Percentiles rank a stretch among this genome's conserved stretches.
These are phyloP conservation scores for Xanthia icteritia DNA, from an alignment of 2,888 invertebrate species.

Conservation along the genomic window DNA sequence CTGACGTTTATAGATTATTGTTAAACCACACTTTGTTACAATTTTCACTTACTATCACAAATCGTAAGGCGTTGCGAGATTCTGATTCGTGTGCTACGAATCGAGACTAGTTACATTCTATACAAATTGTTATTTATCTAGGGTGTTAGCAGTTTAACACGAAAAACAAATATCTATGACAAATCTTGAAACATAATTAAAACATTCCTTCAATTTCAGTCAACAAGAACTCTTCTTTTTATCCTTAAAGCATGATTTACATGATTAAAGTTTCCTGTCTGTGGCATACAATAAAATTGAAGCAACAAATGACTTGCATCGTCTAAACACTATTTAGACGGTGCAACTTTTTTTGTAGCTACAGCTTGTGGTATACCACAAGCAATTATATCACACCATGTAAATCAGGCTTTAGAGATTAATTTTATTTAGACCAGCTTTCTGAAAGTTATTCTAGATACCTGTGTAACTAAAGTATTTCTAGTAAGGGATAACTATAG, in stretches of 20 bases:
- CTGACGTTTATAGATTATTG: conserved; percentile 51
- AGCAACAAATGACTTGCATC: neutral
- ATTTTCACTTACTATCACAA: conserved; percentile 57
- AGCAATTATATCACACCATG: neutral
- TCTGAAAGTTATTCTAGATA: neutral
- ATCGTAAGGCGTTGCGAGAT: conserved; percentile 44
- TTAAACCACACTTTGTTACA: conserved; percentile 46
- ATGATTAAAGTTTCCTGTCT: too few species aligned
- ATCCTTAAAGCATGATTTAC: neutral
- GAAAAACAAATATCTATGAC: neutral
- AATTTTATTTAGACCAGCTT: neutral
- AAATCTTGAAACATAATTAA: neutral
- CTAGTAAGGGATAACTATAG: too few species aligned
- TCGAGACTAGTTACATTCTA: conserved; percentile 50
- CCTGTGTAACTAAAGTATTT: too few species aligned
- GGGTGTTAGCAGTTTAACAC: conserved; percentile 51
- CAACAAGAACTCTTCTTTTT: neutral
- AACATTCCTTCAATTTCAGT: neutral
- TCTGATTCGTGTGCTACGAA: conserved; percentile 53
- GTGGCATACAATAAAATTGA: neutral
- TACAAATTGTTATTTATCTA: conserved; percentile 55
- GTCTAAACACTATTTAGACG: neutral
- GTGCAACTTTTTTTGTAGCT: neutral
- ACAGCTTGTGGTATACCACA: neutral
- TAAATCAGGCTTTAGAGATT: neutral